A percentile compares a stretch with the other conserved stretches of the same genome.
Evolutionary conservation across 2,888 invertebrate genomes (phyloP).

Genomic region (Nomada flava): DNA sequence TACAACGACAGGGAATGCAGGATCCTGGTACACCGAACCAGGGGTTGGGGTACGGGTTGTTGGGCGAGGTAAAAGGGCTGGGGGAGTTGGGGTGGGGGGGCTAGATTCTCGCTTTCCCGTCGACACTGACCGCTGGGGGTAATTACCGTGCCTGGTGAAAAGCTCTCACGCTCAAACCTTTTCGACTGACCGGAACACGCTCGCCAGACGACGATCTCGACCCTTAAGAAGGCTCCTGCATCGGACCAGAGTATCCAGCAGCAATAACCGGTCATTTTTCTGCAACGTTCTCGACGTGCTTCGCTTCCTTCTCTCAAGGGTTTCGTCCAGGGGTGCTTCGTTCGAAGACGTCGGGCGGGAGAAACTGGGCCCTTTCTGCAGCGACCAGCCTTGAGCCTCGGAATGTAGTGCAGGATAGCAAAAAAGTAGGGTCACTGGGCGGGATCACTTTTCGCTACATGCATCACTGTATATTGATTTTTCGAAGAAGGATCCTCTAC

Average conservation of each 20-base stretch:
- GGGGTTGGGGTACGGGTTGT: background rate
- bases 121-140: slow-evolving; percentile 78
- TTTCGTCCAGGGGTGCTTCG: slow-evolving; percentile 35
- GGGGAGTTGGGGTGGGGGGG: slow-evolving; percentile 28
- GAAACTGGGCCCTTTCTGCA: slow-evolving; percentile 50
- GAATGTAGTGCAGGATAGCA: slow-evolving; percentile 55
- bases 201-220: slow-evolving; percentile 47
- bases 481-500: background rate
- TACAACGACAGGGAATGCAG: slow-evolving; percentile 59
- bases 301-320: slow-evolving; percentile 20
- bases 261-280: slow-evolving; percentile 80
- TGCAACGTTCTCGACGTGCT: slow-evolving; percentile 67
- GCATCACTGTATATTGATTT: slow-evolving; percentile 29
- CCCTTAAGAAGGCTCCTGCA: slow-evolving; percentile 61
- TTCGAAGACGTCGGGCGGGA: slow-evolving; percentile 21
- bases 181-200: slow-evolving; percentile 56
- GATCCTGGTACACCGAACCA: slow-evolving; percentile 45
- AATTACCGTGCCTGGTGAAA: slow-evolving; percentile 79
- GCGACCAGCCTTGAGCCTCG: slow-evolving; percentile 63
- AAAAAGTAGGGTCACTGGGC: slow-evolving; percentile 74
- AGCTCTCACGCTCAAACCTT: slow-evolving; percentile 82
- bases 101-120: slow-evolving; percentile 66
- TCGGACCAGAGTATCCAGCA: slow-evolving; percentile 39
- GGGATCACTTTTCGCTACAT: slow-evolving; percentile 55
- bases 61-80: background rate